Evolutionary conservation across 2,797 vertebrate genomes (phyloP).

Genomic region (Acropternis orthonyx): DNA sequence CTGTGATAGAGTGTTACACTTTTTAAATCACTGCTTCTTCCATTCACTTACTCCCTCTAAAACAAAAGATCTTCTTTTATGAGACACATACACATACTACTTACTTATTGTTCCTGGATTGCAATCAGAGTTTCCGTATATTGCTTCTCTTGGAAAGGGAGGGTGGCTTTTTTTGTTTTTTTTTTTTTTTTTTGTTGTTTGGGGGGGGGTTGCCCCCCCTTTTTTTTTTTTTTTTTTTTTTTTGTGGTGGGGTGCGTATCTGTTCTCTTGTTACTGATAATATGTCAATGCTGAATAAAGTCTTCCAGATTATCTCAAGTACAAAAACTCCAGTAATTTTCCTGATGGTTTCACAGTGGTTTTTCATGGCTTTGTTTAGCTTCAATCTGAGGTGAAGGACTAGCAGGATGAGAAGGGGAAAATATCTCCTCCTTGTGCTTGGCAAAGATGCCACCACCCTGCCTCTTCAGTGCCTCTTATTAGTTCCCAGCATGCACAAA

Average conservation of each 20-base stretch:
- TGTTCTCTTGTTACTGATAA: neutral
- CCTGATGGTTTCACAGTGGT: neutral
- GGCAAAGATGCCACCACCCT: neutral
- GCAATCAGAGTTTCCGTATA: neutral
- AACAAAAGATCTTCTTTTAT: neutral
- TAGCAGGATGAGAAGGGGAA: neutral
- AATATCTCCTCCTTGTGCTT: neutral
- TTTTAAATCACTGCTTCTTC: neutral
- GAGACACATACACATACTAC: neutral
- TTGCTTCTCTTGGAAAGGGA: neutral
- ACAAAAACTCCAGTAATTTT: neutral
- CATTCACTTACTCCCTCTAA: neutral
- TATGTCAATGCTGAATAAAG: neutral
- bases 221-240: neutral
- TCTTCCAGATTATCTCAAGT: neutral
- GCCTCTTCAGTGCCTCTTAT: neutral
- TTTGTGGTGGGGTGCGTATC: too few relatives aligned
- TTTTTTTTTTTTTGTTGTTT: too few relatives aligned
- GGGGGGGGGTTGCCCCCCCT: too few relatives aligned
- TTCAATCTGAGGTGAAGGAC: neutral
- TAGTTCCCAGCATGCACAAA: neutral
- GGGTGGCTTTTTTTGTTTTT: too few relatives aligned
- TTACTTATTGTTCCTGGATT: neutral
- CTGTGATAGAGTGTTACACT: accelerated
- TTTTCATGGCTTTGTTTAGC: neutral